Base-by-base conservation (phyloP, 2,888 invertebrate genomes). In the Sicus ferrugineus region DNA sequence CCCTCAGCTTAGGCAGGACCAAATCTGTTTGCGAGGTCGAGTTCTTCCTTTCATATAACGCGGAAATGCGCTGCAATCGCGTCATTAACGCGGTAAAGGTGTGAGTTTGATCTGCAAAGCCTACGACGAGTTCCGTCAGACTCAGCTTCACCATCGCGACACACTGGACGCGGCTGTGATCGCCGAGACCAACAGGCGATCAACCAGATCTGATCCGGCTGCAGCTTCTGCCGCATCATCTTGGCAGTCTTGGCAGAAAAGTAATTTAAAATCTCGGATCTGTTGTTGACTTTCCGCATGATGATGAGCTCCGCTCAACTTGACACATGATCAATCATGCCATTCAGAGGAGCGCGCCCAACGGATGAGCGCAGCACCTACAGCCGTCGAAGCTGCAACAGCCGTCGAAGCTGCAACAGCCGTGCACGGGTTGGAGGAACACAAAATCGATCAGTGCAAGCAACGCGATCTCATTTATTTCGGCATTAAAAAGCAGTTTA, bases 261-360 rank as follows among this genome's bases (percentile, higher is more conserved):
- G 50, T 4, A 50, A 50, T 54, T 54, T 54, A 28, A 16, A 54
- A 23, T 19, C 14, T 28, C 28, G 54, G 2, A 5, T 38, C 14
- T n/a, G 26, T 23, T 21, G 52, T 28, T 28, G 26, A 5, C 9
- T 54, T 6, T 54, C 26, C 16, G 54, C 23, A 14, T 11, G 28
- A 54, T 26, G 54, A 54, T 54, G 54, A 52, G 26, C 26, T 54
- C 26, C 26, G 26, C 19, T n/a, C 52, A n/a, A 19, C 54, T 23
- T 54, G 54, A 54, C 54, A 54, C 54, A 54, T 54, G 54, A 54
- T 54, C 54, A 23, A 54, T 54, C 23, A 54, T 54, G 5, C 26
- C 23, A 54, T 54, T 54, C 54, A 23, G 26, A 26, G 4, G 21
- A 7, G 9, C 23, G 23, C 1, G 14, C 23, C 54, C 19, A 23